Evolutionary conservation across 2,797 vertebrate species (phyloP), one percentile per base, ranked within the genome.

Genomic region (Spinus pinus): DNA sequence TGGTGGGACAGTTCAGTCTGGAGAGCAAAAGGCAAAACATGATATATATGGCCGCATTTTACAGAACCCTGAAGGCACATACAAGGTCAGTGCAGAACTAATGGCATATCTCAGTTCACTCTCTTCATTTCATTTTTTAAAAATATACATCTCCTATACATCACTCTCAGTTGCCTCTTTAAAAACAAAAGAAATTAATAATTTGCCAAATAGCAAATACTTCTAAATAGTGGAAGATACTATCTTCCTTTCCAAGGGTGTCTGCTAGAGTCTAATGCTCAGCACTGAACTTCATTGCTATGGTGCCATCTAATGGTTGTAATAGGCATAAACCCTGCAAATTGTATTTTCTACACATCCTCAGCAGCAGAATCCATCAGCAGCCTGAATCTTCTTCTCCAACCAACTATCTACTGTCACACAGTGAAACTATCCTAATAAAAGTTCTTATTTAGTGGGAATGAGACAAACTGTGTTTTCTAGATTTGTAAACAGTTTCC

Each of bases 221-320:
- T 64, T 41, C n/a, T 60, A 44, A 80, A 37, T 9, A 3, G 16
- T 3, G 66, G 50, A 69, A 83, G 19, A 37, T 15, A 47, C 0
- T 35, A 4, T 47, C 13, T 47, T 39, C 17, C 53, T 60, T 72
- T 69, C 47, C 39, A 35, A 79, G 13, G 12, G 13, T 15, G 7
- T 15, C 56, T 74, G 54, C 54, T 31, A 14, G 0, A 1, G 17
- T 7, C 42, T 35, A 3, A 42, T 10, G n/a, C 60, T 65, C 57
- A 46, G 39, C 12, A 4, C 24, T 41, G 19, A 88, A 82, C 17
- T 56, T 62, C 31, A 10, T 58, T 66, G 57, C 49, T 42, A 72
- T 30, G 78, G 47, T 77, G 95, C 91, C 97, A 94, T 71, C 96
- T 96, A 84, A 77, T 50, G 97, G 92, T 75, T 80, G 31, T 5